Evolutionary conservation across 2,888 invertebrate species (phyloP), one percentile per base, ranked within the genome.

Genomic region (Aspidiotus rigidus): DNA sequence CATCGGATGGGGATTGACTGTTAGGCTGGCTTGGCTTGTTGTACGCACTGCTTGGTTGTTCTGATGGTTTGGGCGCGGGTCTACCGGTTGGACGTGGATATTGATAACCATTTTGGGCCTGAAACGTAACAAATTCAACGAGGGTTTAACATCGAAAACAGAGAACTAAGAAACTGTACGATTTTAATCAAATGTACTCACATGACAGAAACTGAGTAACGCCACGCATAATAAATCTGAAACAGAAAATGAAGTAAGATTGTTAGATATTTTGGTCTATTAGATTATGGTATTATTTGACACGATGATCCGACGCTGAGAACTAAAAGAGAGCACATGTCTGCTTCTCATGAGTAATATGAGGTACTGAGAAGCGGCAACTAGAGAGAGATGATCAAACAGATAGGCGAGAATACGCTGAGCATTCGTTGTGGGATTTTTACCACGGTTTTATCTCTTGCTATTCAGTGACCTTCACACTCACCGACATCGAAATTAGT

Each of bases 101-200:
- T 56, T 69, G 69, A 49, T 69, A 69, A 28, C 69, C 69, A 42
- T 62, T 69, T 56, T 69, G 69, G 56, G 69, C 69, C 69, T 69
- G 41, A 5, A 42, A 69, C 49, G 49, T 17, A 9, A 55, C 13
- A 41, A n/a, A 7, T 57, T 13, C 0, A 40, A 16, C 59, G 56
- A 64, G 9, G 41, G 16, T 39, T n/a, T 39, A 28, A 44, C 7
- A 7, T 53, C 40, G 9, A 15, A 2, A 6, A 28, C 28, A 7
- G 40, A 2, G 17, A 5, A 49, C n/a, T 7, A 40, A 17, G 56
- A 41, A 64, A 64, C 40, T 40, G 15, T 39, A 53, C 17, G 7
- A 15, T 5, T 56, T 10, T 15, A n/a, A 57, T 44, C 39, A 40
- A 57, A 7, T 57, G 16, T 7, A 59, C 59, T 59, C 39, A 59